Conservation (phyloP, 2,797 vertebrate species). For the Lepilemur ruficaudatus region DNA sequence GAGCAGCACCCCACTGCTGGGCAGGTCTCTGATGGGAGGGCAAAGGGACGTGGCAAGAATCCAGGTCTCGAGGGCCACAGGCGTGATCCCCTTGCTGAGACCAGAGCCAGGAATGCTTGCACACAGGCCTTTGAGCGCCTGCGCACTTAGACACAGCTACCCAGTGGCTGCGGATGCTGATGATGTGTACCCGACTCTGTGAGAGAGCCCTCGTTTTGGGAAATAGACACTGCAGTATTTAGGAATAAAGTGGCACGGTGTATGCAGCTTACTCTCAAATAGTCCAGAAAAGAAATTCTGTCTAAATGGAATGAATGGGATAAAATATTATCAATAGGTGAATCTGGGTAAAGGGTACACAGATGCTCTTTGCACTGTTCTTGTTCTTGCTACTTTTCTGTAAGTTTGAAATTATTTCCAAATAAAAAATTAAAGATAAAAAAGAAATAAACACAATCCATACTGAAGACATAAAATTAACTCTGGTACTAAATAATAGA, state of each 20-base stretch:
- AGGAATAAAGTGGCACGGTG: background rate
- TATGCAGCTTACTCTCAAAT: background rate
- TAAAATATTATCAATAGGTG: background rate
- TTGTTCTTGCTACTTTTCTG: background rate
- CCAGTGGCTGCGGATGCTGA: fast-evolving
- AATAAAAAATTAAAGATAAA: background rate
- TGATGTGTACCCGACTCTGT: fast-evolving
- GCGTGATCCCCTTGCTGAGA: background rate
- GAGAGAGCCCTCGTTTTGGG: background rate
- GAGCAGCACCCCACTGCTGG: background rate
- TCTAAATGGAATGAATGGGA: background rate
- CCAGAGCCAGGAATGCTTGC: background rate
- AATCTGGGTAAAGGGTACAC: background rate
- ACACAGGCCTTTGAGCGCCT: fast-evolving
- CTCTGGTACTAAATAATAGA: background rate
- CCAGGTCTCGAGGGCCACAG: background rate
- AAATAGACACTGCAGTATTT: background rate
- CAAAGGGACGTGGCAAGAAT: background rate
- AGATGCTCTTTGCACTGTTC: background rate
- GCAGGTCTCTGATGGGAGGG: background rate
- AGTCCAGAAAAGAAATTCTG: background rate
- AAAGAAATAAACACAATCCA: background rate
- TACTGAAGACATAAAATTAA: background rate
- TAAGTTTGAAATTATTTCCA: background rate
- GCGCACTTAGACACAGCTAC: fast-evolving